A percentile compares a stretch with the other conserved stretches of the same genome.
These are phyloP conservation scores for Tetragnatha versicolor DNA, from an alignment of 1,140 invertebrate genomes.

Conservation along the genomic window DNA sequence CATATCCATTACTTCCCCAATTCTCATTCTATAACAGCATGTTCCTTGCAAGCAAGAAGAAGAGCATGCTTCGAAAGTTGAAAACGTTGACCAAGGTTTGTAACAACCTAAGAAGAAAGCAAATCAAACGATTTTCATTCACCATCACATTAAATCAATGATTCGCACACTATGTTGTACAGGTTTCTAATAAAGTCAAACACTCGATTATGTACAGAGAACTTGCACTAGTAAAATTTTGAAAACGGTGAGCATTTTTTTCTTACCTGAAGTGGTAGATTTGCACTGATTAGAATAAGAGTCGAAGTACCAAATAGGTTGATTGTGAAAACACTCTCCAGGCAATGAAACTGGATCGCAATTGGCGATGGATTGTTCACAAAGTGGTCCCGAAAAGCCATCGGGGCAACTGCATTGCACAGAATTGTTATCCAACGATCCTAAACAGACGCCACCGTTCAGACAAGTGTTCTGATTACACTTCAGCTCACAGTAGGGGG, in stretches of 20 bases:
- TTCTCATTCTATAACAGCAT: constrained; percentile 42
- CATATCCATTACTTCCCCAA: constrained; percentile 24
- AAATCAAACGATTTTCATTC: not conserved
- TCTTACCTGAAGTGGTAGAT: constrained; percentile 24
- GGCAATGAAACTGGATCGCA: constrained; percentile 3
- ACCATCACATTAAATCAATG: too few species aligned
- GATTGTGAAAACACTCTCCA: not conserved
- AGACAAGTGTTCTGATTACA: constrained; percentile 36
- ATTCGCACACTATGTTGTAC: too few species aligned
- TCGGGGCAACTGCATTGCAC: constrained; percentile 41
- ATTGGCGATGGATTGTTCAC: constrained; percentile 17
- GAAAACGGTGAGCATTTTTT: not conserved
- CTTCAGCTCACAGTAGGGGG: constrained; percentile 9
- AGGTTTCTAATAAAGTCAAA: too few species aligned
- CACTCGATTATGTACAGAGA: too few species aligned
- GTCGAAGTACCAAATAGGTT: constrained; percentile 41
- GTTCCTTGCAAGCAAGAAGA: constrained; percentile 35
- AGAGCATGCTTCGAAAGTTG: constrained; percentile 35
- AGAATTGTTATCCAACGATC: not conserved
- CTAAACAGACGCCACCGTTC: constrained; percentile 29
- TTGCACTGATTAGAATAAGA: constrained; percentile 32
- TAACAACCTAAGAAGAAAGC: constrained; percentile 17
- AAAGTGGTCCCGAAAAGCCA: constrained; percentile 30
- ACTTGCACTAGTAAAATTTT: not conserved
- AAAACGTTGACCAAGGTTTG: constrained; percentile 10